These are phyloP conservation scores for Oryzias sinensis DNA, from an alignment of 2,797 vertebrate genomes.

Conservation along the genomic window DNA sequence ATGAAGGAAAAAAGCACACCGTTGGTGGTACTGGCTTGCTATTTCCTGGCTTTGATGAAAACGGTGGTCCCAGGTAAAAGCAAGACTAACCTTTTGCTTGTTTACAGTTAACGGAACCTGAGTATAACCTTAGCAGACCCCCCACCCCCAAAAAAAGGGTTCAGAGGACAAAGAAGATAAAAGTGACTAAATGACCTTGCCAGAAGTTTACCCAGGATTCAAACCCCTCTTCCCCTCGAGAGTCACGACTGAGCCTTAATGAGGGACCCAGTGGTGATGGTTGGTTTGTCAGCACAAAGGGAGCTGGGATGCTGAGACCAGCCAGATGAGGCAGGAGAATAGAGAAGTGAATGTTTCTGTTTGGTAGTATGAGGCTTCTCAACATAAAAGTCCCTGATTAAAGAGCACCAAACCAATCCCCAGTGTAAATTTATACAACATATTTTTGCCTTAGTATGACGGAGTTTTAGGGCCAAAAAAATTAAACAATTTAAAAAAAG, in stretches of 20 bases:
- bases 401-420: background rate
- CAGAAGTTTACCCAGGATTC: slow-evolving; percentile 75
- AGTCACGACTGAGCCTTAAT: slow-evolving; percentile 71
- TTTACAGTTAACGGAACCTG: slow-evolving; percentile 76
- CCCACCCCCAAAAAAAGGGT: slow-evolving; percentile 42
- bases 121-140: slow-evolving; percentile 13
- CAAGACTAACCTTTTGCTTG: slow-evolving; percentile 78
- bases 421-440: slow-evolving; percentile 20
- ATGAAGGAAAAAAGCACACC: slow-evolving; percentile 28
- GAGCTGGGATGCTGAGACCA: slow-evolving; percentile 61
- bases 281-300: slow-evolving; percentile 70
- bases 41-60: slow-evolving; percentile 69
- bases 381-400: slow-evolving; percentile 38
- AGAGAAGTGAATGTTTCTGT: slow-evolving; percentile 40
- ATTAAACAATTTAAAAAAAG: no score
- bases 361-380: slow-evolving; percentile 38
- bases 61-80: slow-evolving; percentile 59
- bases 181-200: slow-evolving; percentile 75
- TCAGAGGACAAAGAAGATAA: slow-evolving; percentile 42
- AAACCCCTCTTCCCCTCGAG: slow-evolving; percentile 42
- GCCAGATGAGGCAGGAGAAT: slow-evolving; percentile 40
- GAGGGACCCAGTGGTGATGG: slow-evolving; percentile 76
- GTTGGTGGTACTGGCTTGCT: slow-evolving; percentile 35
- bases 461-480: no score
- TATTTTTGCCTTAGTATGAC: slow-evolving; percentile 1